These are phyloP conservation scores for Lithophane semibrunnea DNA, from an alignment of 2,888 invertebrate genomes.

Conservation along the genomic window DNA sequence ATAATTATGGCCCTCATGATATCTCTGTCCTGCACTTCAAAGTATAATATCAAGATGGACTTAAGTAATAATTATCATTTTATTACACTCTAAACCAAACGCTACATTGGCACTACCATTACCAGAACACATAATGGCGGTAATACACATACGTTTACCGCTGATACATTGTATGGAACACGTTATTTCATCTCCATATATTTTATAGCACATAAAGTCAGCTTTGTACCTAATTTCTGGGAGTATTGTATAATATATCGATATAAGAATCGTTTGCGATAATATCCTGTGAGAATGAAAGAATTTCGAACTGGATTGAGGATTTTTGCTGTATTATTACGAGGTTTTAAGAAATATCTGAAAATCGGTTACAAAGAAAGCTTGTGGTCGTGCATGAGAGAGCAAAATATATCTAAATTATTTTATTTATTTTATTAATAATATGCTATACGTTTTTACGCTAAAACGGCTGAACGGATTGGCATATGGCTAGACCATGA, in stretches of 20 bases:
- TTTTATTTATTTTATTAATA: too few relatives aligned
- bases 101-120: slow-evolving; percentile 22
- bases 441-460: too few relatives aligned
- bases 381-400: neutral
- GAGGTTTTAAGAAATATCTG: neutral
- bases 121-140: slow-evolving; percentile 38
- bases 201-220: slow-evolving; percentile 61
- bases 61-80: slow-evolving; percentile 39
- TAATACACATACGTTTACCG: slow-evolving; percentile 49
- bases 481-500: too few relatives aligned
- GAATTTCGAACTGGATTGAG: slow-evolving; percentile 10
- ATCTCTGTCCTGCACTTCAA: slow-evolving; percentile 25
- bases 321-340: slow-evolving; percentile 19
- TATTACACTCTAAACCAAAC: slow-evolving; percentile 38
- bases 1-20: neutral
- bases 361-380: neutral
- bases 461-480: too few relatives aligned
- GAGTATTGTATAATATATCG: slow-evolving; percentile 50
- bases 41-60: slow-evolving; percentile 1
- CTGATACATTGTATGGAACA: slow-evolving; percentile 60
- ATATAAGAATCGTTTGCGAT: slow-evolving; percentile 52
- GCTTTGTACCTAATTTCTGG: slow-evolving; percentile 59
- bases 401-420: too few relatives aligned
- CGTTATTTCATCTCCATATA: slow-evolving; percentile 61
- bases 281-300: slow-evolving; percentile 43